Evolutionary conservation across 2,888 invertebrate genomes (phyloP).

Genomic region (Eudasyphora cyanicolor): DNA sequence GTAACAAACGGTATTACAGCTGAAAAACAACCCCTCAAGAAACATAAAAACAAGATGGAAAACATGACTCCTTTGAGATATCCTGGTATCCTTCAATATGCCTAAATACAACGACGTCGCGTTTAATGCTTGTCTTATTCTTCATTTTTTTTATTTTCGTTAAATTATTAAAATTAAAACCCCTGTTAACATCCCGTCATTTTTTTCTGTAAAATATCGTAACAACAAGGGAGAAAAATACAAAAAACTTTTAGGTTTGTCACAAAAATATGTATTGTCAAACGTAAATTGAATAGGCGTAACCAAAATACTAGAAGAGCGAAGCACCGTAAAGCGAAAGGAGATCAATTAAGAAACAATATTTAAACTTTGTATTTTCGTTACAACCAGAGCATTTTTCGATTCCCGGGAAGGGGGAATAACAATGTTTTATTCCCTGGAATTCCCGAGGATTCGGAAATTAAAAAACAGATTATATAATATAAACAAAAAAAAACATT

Average conservation of each 20-base stretch:
- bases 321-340: not conserved
- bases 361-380: too few species aligned
- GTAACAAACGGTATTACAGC: conserved; percentile 23
- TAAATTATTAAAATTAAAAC: conserved; percentile 56
- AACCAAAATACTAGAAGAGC: not conserved
- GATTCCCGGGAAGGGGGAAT: too few species aligned
- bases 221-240: not conserved
- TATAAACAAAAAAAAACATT: too few species aligned
- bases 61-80: conserved; percentile 23
- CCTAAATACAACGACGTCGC: not conserved
- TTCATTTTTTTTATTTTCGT: not conserved
- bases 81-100: not conserved
- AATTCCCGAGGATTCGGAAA: too few species aligned
- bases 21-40: not conserved
- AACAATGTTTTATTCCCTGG: too few species aligned
- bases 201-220: conserved; percentile 9
- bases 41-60: conserved; percentile 1
- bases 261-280: not conserved
- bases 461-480: too few species aligned
- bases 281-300: not conserved
- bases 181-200: conserved; percentile 42
- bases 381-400: too few species aligned
- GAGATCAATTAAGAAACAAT: too few species aligned
- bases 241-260: not conserved
- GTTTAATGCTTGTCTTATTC: not conserved